Evolutionary conservation across 2,113 vertebrate genomes (phyloP), one percentile per base, ranked within the genome.

Genomic region (Sphaerodactylus townsendi): DNA sequence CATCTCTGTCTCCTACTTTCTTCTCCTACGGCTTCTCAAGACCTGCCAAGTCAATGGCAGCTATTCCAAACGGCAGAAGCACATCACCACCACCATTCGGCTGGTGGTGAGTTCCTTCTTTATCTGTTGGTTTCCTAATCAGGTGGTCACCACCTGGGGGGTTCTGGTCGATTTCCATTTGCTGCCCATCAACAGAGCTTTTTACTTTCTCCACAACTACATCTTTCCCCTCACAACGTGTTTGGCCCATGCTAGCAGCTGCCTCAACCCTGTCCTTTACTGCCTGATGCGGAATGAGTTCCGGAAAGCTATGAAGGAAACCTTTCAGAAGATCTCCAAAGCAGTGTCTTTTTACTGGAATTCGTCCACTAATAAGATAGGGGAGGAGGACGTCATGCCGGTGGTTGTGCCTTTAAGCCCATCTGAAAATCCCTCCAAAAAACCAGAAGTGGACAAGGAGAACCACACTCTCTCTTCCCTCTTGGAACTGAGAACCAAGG

Each of bases 121-220:
- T 46, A 19, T 94, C 73, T 93, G 93, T 83, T 90, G 90, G 93
- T 85, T 92, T 69, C 94, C 93, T 66, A 91, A 93, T 79, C 92
- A 94, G 1, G 44, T 85, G 68, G 87, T 89, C 75, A 89, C 90
- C 1, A 7, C 91, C 65, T 94, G 92, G 91, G 90, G 91, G 2
- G 35, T 92, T 10, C 85, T 92, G 68, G 89, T 94, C 64, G 92
- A 90, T 81, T 91, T 85, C 28, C 64, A 88, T 46, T 50, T 90
- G 37, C 59, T 85, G 35, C 72, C 83, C 6, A 86, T 81, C 84
- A 73, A 82, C 33, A 46, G 48, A 4, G 78, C 86, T 35, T 92
- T 91, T 79, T 84, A 90, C 25, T 64, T 83, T 2, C 17, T 89
- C 77, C 90, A 92, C 0, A 87, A 82, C 35, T 90, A 85, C 0